Evolutionary conservation across 2,113 vertebrate species (phyloP).

Genomic region (Albula glossodonta): DNA sequence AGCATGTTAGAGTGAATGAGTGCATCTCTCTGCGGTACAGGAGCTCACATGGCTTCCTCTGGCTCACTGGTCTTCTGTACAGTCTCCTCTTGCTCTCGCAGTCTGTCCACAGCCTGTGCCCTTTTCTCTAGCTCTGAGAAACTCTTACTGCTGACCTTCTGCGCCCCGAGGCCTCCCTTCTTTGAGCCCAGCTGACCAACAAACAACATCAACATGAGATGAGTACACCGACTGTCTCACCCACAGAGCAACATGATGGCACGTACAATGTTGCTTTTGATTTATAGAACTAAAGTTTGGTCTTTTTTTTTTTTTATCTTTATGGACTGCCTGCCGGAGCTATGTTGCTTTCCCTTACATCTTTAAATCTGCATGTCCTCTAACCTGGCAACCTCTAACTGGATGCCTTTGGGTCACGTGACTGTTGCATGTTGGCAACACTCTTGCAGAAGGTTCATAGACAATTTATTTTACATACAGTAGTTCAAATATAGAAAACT

Average conservation of each 20-base stretch:
- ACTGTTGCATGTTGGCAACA: no score
- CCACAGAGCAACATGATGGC: background rate
- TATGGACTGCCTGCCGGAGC: no score
- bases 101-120: conserved; percentile 86
- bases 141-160: conserved; percentile 83
- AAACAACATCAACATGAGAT: background rate
- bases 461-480: no score
- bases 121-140: conserved; percentile 88
- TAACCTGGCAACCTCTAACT: no score
- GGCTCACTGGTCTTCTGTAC: conserved; percentile 51
- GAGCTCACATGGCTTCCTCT: conserved; percentile 77
- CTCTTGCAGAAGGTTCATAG: no score
- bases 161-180: conserved; percentile 88
- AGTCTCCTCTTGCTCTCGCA: conserved; percentile 69
- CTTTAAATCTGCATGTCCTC: no score
- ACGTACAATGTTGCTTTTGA: no score
- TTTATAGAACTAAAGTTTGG: no score
- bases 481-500: no score
- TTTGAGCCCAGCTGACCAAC: conserved; percentile 78
- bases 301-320: no score
- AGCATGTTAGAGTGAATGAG: background rate
- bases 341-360: no score
- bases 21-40: background rate
- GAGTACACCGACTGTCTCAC: background rate
- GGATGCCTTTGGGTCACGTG: no score